Percentiles rank a stretch among this genome's conserved stretches.
phyloP scores from a whole-genome alignment of 1,140 invertebrate species.

The Microplitis demolitor region DNA sequence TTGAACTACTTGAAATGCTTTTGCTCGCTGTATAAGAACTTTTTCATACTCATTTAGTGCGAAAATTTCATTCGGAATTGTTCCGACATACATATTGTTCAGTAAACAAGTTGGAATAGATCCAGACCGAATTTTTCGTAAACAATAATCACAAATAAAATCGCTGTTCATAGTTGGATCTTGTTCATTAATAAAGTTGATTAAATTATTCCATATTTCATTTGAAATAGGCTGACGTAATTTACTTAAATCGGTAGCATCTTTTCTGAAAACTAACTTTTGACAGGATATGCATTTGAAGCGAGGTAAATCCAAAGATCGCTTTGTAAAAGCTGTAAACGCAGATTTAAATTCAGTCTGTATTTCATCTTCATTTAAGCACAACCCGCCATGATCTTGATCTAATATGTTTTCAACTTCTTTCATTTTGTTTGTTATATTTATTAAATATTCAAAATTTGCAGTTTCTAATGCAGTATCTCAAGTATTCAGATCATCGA shows the following conservation, averaged over 20 bases:
- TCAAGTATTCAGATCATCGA: background rate
- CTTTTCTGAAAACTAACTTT: background rate
- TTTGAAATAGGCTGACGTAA: background rate
- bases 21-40: no score
- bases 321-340: constrained; percentile 10
- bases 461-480: constrained; percentile 8
- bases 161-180: constrained; percentile 15
- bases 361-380: constrained; percentile 16
- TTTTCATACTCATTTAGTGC: no score
- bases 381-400: background rate
- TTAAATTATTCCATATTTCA: constrained; percentile 3
- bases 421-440: background rate
- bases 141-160: constrained; percentile 32
- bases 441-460: background rate
- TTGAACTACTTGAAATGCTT: no score
- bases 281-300: no score
- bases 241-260: background rate
- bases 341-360: background rate
- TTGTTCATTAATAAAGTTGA: constrained; percentile 10
- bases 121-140: constrained; percentile 25
- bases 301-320: constrained; percentile 1
- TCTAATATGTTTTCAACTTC: background rate
- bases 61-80: no score
- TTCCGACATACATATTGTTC: no score
- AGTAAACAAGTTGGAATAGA: no score